A percentile compares a stretch with the other conserved stretches of the same genome.
These are phyloP conservation scores for Arenaria interpres DNA, from an alignment of 2,113 vertebrate species.

Conservation along the genomic window DNA sequence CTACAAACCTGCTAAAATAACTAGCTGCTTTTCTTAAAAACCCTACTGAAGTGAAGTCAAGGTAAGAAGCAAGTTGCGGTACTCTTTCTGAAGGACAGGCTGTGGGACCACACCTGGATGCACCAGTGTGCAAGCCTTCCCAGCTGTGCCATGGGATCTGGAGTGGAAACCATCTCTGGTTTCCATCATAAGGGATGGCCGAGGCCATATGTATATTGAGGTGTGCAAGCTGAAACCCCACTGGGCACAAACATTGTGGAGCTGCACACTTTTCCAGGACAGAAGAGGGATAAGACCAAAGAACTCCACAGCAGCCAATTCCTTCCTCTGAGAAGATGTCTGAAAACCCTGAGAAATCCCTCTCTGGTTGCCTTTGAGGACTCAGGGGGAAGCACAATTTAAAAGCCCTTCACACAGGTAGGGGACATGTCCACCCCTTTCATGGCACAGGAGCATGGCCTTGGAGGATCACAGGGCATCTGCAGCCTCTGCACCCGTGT, in stretches of 20 bases:
- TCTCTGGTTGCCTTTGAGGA: background rate
- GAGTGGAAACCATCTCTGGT: background rate
- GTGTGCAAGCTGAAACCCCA: background rate
- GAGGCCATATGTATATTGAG: background rate
- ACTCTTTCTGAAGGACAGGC: background rate
- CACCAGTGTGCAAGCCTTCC: accelerated
- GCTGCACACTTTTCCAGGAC: background rate
- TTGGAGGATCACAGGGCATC: background rate
- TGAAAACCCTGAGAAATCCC: background rate
- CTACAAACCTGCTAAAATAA: background rate
- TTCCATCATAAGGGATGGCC: accelerated
- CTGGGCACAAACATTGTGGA: accelerated
- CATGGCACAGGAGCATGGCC: background rate
- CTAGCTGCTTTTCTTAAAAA: background rate
- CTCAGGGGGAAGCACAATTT: background rate
- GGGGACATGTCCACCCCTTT: accelerated
- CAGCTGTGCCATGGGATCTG: no score
- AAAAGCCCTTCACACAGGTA: background rate
- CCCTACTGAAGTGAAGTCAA: background rate
- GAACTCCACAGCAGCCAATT: background rate
- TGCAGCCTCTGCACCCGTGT: background rate
- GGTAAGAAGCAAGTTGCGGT: background rate
- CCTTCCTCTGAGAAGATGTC: background rate
- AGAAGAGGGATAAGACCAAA: background rate
- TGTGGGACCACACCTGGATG: background rate